Percentiles rank a stretch among this genome's conserved stretches.
Evolutionary conservation across 2,888 invertebrate species (phyloP).

Genomic region (Nyleta sp.): DNA sequence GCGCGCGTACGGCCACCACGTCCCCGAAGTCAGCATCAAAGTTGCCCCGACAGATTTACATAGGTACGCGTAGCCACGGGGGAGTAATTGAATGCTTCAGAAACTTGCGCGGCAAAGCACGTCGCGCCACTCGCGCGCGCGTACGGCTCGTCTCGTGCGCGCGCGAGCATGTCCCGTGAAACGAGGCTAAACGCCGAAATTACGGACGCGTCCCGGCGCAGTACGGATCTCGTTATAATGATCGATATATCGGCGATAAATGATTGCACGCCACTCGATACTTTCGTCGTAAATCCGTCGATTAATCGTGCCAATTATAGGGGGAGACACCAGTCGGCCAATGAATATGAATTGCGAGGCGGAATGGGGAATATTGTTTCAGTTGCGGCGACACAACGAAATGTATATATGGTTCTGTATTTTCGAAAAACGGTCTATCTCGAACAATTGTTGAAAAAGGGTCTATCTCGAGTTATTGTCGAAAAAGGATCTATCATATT

Average conservation of each 20-base stretch:
- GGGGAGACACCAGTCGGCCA: too few relatives aligned
- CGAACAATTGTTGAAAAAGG: too few relatives aligned
- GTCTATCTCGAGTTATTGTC: too few relatives aligned
- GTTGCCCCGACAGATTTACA: conserved; percentile 60
- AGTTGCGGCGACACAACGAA: too few relatives aligned
- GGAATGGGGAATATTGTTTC: too few relatives aligned
- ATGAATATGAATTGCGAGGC: too few relatives aligned
- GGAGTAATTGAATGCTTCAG: conserved; percentile 59
- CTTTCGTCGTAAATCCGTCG: too few relatives aligned
- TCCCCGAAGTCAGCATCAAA: conserved; percentile 59
- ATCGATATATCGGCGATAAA: conserved; percentile 45
- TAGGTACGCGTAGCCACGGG: conserved; percentile 45
- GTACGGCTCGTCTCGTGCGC: conserved; percentile 25
- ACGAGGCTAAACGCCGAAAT: conserved; percentile 57
- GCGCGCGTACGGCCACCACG: conserved; percentile 14
- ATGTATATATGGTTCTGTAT: too few relatives aligned
- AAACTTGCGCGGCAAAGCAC: conserved; percentile 41
- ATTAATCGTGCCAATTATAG: too few relatives aligned
- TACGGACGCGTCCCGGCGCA: conserved; percentile 27
- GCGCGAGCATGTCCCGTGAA: conserved; percentile 47
- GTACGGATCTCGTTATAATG: conserved; percentile 40
- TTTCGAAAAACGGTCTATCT: too few relatives aligned
- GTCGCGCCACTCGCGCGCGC: conserved; percentile 17
- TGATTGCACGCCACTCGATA: conserved; percentile 7
- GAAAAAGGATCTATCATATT: too few relatives aligned